Conservation (phyloP, 2,797 vertebrate genomes). For the Percopsis omiscomaycus region DNA sequence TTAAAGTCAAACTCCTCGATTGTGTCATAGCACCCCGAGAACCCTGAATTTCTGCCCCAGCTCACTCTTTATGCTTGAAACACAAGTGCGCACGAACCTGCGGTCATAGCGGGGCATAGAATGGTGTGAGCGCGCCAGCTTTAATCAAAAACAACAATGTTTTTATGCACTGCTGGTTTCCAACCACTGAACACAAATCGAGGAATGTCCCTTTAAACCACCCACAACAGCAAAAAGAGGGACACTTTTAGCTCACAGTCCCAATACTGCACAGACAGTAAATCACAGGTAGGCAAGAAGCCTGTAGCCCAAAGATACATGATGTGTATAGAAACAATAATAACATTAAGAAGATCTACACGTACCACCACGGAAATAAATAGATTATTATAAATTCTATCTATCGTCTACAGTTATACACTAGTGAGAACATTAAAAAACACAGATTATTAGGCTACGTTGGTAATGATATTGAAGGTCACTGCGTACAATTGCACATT, state of each 20-base stretch:
- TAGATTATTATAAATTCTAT: conserved; percentile 74
- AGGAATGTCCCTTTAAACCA: conserved; percentile 14
- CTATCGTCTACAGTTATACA: conserved; percentile 71
- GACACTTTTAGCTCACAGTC: conserved; percentile 13
- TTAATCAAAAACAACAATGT: too few species aligned
- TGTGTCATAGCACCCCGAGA: too few species aligned
- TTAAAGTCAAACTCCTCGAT: too few species aligned
- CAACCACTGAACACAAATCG: too few species aligned
- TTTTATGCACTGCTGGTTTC: too few species aligned
- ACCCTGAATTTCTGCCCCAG: too few species aligned
- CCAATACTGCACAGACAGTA: conserved; percentile 38
- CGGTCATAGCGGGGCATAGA: too few species aligned
- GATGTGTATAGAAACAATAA: conserved; percentile 41
- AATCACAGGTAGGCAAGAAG: conserved; percentile 40
- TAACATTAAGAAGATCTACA: conserved; percentile 71
- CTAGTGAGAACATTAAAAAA: conserved; percentile 75
- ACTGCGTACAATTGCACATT: too few species aligned
- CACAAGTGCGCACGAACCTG: too few species aligned
- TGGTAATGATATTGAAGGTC: conserved; percentile 52
- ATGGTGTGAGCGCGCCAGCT: too few species aligned
- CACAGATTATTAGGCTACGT: conserved; percentile 73
- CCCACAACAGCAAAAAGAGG: conserved; percentile 28
- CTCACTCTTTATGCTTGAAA: too few species aligned
- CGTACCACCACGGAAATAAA: conserved; percentile 73
- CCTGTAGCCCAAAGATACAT: conserved; percentile 49